Base-by-base conservation (phyloP, 2,888 invertebrate genomes). In the Aphrophora alni region DNA sequence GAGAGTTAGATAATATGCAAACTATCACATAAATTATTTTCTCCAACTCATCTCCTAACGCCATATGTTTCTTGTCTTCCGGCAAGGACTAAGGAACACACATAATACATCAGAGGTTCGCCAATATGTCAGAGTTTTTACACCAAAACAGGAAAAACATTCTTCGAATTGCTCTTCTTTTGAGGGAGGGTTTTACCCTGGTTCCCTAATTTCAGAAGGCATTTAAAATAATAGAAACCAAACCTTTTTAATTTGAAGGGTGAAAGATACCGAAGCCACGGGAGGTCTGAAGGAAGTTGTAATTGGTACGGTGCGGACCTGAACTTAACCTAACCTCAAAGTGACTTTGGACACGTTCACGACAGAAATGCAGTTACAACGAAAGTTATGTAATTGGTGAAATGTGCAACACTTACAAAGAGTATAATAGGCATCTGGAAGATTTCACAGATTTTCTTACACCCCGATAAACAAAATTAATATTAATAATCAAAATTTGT, bases 141-240 rank as follows among this genome's bases (percentile, higher is more conserved):
- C 78, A 33, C 28, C 28, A 69, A 79, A 79, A 73, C 73, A 73
- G 78, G 73, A 79, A 78, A 59, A 79, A 79, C 78, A 79, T 79
- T 79, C 78, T 69, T 79, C 68, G 78, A 59, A 79, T 79, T 69
- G 78, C 78, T 74, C 74, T 51, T 59, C 59, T n/a, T 21, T n/a
- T 4, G 73, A 73, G 77, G 78, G 78, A 79, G 51, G 78, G 78
- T 28, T 71, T 78, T 72, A 78, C 33, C 33, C 78, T 44, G 78
- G n/a, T 72, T 26, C 78, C 78, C 78, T 78, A 78, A 78, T 78
- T 78, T 78, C 59, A 78, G 78, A 72, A 44, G 78, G 78, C 74
- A 79, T 79, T 79, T 79, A 79, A 79, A 79, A 79, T 79, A 79
- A 79, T 79, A 79, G 78, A 79, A 79, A 79, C 78, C 78, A 79